Conservation (phyloP, 2,888 invertebrate genomes). For the Germaria angustata region DNA sequence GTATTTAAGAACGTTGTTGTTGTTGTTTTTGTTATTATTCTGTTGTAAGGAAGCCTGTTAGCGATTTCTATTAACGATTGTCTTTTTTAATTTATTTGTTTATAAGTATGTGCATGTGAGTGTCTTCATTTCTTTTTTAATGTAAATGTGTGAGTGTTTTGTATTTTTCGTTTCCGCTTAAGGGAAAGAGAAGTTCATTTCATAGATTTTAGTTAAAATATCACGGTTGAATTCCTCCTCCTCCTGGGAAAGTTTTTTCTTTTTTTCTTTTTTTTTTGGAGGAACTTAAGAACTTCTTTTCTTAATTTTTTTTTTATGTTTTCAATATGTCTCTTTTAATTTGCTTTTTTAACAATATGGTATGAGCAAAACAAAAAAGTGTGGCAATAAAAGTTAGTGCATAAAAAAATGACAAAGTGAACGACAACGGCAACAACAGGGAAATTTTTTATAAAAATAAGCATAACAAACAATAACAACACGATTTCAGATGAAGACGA, state of each 20-base stretch:
- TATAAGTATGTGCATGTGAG: slow-evolving; percentile 1
- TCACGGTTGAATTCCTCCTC: slow-evolving; percentile 60
- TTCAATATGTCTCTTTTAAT: background rate
- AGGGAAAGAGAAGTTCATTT: slow-evolving; percentile 41
- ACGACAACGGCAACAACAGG: slow-evolving; percentile 9
- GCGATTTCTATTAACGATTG: slow-evolving; percentile 50
- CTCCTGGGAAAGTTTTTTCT: slow-evolving; percentile 52
- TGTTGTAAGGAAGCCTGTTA: background rate
- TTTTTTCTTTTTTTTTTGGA: background rate
- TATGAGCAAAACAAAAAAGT: background rate
- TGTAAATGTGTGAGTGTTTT: background rate
- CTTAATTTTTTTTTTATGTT: slow-evolving; percentile 12
- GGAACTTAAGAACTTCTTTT: slow-evolving; percentile 58
- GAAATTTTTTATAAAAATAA: background rate
- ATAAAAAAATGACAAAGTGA: slow-evolving; percentile 37
- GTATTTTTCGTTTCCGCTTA: slow-evolving; percentile 17
- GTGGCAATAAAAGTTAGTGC: background rate
- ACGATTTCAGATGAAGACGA: slow-evolving; percentile 45
- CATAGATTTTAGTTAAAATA: slow-evolving; percentile 59
- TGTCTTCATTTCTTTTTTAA: background rate
- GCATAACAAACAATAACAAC: slow-evolving; percentile 3
- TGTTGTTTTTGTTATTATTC: background rate
- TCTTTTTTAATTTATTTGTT: slow-evolving; percentile 28
- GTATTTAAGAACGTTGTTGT: slow-evolving; percentile 23
- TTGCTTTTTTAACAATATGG: slow-evolving; percentile 20